Conservation (phyloP, 2,797 vertebrate genomes). For the Austrolebias charrua region DNA sequence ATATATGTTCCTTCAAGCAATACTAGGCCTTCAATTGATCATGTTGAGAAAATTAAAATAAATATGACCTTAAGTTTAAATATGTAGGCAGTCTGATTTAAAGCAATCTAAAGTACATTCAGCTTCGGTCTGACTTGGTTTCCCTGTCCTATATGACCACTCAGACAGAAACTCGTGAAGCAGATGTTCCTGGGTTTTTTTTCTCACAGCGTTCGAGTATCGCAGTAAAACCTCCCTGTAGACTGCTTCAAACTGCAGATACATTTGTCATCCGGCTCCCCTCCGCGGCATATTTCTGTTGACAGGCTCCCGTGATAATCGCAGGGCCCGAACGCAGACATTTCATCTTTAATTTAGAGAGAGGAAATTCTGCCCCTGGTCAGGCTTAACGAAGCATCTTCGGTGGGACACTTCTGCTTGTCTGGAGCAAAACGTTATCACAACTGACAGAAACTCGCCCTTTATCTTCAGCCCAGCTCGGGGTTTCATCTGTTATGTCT, state of each 20-base stretch:
- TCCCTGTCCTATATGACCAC: not conserved
- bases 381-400: constrained; percentile 44
- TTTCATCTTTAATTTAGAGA: constrained; percentile 61
- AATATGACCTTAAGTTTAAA: too few relatives aligned
- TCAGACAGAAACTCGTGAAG: constrained; percentile 1
- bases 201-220: constrained; percentile 6
- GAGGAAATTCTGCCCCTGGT: constrained; percentile 49
- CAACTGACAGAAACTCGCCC: constrained; percentile 27
- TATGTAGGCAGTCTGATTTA: too few relatives aligned
- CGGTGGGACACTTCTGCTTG: constrained; percentile 31
- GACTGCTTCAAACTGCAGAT: constrained; percentile 50
- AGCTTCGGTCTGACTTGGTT: not conserved
- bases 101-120: too few relatives aligned
- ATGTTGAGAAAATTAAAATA: too few relatives aligned
- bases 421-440: constrained; percentile 28
- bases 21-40: too few relatives aligned
- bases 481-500: constrained; percentile 36
- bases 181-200: not conserved
- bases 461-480: constrained; percentile 41
- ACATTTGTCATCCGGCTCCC: constrained; percentile 49
- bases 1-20: too few relatives aligned
- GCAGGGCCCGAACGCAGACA: constrained; percentile 42
- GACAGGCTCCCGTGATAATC: constrained; percentile 52
- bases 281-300: constrained; percentile 51
- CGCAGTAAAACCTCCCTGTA: constrained; percentile 28